These are phyloP conservation scores for Siphamia tubifer DNA, from an alignment of 2,113 vertebrate genomes.

Conservation along the genomic window DNA sequence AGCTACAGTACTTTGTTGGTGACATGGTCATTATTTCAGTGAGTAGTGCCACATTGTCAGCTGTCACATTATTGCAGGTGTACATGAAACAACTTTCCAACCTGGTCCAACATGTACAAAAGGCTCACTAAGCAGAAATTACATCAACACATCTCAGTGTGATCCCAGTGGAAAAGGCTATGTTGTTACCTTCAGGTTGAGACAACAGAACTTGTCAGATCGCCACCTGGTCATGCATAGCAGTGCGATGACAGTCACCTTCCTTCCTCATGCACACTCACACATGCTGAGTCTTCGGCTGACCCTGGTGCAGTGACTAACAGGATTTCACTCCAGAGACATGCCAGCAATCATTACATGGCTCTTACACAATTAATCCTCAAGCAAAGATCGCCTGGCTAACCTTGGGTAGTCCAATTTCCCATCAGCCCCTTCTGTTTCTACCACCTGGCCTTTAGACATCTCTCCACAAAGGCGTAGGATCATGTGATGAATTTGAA, in stretches of 20 bases:
- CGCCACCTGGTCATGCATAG: conserved; percentile 48
- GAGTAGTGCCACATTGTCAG: neutral
- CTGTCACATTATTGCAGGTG: neutral
- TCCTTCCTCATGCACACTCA: conserved; percentile 23
- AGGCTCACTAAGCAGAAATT: conserved; percentile 4
- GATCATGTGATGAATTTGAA: conserved; percentile 61
- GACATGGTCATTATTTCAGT: neutral
- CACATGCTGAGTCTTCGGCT: conserved; percentile 30
- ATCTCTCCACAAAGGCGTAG: conserved; percentile 12
- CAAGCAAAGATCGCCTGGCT: conserved; percentile 61
- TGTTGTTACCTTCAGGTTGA: conserved; percentile 13
- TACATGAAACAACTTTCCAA: neutral
- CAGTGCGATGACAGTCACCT: conserved; percentile 48
- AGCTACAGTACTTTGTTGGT: too few species aligned
- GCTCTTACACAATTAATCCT: conserved; percentile 81
- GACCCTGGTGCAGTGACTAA: conserved; percentile 65
- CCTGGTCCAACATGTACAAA: neutral
- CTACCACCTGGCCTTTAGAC: conserved; percentile 56
- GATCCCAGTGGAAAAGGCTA: conserved; percentile 21
- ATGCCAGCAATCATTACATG: conserved; percentile 77
- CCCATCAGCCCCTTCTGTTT: conserved; percentile 64
- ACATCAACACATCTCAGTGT: conserved; percentile 10
- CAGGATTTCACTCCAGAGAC: conserved; percentile 72
- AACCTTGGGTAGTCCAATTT: conserved; percentile 74
- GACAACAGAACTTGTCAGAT: conserved; percentile 44